A percentile compares a stretch with the other conserved stretches of the same genome.
phyloP scores from a whole-genome alignment of 2,888 invertebrate species.

The Aproaerema taeniolella region DNA sequence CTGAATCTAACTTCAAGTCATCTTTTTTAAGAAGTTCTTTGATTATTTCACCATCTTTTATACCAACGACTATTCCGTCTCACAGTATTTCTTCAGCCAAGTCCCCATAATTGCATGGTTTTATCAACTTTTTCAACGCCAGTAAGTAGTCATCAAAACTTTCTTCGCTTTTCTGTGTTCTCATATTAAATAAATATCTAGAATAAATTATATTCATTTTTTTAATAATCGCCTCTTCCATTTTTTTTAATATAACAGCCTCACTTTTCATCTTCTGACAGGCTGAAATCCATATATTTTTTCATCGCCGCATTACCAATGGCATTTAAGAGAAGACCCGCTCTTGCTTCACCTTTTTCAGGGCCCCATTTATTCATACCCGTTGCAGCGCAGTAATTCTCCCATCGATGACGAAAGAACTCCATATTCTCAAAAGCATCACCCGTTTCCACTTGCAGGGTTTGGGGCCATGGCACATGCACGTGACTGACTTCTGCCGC shows the following conservation, averaged over 20 bases:
- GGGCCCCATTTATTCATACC: conserved; percentile 5
- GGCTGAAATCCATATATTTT: background rate
- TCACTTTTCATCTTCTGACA: background rate
- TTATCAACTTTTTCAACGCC: background rate
- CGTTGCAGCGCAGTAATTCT: no score
- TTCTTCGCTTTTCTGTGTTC: background rate
- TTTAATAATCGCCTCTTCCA: background rate
- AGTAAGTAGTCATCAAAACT: background rate
- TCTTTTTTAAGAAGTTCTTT: conserved; percentile 1
- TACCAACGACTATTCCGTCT: conserved; percentile 1
- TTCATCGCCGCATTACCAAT: conserved; percentile 3
- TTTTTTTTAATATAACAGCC: background rate
- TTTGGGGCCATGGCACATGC: conserved; percentile 7
- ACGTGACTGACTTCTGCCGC: no score
- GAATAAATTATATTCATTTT: no score
- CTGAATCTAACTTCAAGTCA: background rate
- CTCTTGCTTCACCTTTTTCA: background rate
- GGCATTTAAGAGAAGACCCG: background rate
- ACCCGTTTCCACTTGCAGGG: background rate
- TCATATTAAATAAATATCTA: background rate
- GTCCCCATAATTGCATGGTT: no score
- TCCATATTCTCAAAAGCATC: conserved; percentile 2
- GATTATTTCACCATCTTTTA: background rate
- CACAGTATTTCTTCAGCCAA: background rate
- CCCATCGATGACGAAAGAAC: no score